A percentile compares a stretch with the other conserved stretches of the same genome.
Evolutionary conservation across 2,888 invertebrate species (phyloP).

Genomic region (Apotomis turbidana): DNA sequence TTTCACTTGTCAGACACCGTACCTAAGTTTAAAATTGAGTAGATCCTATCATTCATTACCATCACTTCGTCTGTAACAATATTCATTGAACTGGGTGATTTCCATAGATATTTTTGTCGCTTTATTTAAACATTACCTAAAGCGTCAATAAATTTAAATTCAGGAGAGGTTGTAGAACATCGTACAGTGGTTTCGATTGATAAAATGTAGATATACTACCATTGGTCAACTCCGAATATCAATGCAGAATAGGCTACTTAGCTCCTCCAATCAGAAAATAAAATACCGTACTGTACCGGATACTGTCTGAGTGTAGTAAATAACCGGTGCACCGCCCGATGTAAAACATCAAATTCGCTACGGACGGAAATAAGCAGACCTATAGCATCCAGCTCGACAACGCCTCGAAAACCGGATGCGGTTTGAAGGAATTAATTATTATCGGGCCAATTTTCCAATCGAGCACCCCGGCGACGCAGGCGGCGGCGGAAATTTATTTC

Average conservation of each 20-base stretch:
- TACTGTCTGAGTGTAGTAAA: conserved; percentile 8
- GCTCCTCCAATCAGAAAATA: background rate
- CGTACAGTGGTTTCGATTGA: too few relatives aligned
- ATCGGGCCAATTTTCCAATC: conserved; percentile 80
- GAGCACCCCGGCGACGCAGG: conserved; percentile 64
- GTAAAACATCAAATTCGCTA: conserved; percentile 22
- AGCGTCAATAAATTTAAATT: too few relatives aligned
- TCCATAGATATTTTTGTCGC: too few relatives aligned
- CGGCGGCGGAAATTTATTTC: conserved; percentile 77
- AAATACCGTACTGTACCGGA: background rate
- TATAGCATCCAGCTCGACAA: conserved; percentile 45
- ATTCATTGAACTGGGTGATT: too few relatives aligned
- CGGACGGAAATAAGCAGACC: conserved; percentile 54
- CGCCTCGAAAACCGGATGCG: conserved; percentile 57
- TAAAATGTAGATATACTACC: too few relatives aligned
- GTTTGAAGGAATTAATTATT: conserved; percentile 75
- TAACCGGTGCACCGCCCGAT: conserved; percentile 11
- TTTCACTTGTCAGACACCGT: too few relatives aligned
- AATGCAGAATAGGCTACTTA: background rate
- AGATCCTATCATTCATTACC: too few relatives aligned
- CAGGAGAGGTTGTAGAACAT: too few relatives aligned
- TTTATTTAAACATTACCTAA: too few relatives aligned
- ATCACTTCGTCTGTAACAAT: too few relatives aligned
- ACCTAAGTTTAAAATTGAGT: too few relatives aligned
- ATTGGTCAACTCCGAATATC: too few relatives aligned